Evolutionary conservation across 2,888 invertebrate genomes (phyloP).

Genomic region (Agonopterix arenella): DNA sequence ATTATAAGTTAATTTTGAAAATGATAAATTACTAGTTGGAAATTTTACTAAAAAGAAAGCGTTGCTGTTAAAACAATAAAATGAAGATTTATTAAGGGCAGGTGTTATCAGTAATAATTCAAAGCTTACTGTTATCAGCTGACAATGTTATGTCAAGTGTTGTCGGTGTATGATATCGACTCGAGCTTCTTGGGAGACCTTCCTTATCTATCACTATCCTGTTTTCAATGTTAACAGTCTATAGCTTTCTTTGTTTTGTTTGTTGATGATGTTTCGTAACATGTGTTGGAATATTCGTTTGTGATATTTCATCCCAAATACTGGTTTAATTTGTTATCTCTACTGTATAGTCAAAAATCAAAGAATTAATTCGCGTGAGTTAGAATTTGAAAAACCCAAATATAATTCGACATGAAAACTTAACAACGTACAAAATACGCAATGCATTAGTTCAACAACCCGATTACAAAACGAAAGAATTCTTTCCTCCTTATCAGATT

Average conservation of each 20-base stretch:
- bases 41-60: too few species aligned
- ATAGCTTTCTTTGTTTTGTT: background rate
- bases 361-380: background rate
- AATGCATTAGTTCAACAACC: too few species aligned
- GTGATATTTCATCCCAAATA: too few species aligned
- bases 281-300: too few species aligned
- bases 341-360: too few species aligned
- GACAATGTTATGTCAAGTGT: slow-evolving; percentile 17
- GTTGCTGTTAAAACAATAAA: slow-evolving; percentile 7
- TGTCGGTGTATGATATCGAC: slow-evolving; percentile 15
- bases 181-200: slow-evolving; percentile 24
- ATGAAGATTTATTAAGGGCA: slow-evolving; percentile 48
- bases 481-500: slow-evolving; percentile 25
- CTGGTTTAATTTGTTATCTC: too few species aligned
- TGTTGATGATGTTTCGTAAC: background rate
- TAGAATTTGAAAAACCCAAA: background rate
- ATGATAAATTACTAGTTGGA: too few species aligned
- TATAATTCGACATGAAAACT: too few species aligned
- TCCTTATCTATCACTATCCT: slow-evolving; percentile 37
- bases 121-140: slow-evolving; percentile 36
- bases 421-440: too few species aligned
- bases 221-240: slow-evolving; percentile 21
- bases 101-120: slow-evolving; percentile 49
- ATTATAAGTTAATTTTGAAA: too few species aligned
- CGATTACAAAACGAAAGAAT: background rate